Percentiles rank a stretch among this genome's conserved stretches.
Evolutionary conservation across 2,797 vertebrate species (phyloP).

Genomic region (Galagoides demidoff): DNA sequence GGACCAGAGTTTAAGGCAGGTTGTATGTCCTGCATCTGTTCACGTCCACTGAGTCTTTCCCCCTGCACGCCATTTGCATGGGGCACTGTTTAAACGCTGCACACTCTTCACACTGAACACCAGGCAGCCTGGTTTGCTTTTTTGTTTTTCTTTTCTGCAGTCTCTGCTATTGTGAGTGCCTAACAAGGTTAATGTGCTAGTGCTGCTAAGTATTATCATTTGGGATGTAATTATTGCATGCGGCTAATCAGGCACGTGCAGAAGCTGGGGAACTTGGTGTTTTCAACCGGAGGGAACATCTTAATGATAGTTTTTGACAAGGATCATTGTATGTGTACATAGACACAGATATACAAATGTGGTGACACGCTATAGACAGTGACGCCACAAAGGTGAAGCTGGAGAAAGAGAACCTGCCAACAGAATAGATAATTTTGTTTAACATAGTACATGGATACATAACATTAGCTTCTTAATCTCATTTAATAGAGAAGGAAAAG

Average conservation of each 20-base stretch:
- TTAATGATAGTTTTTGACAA: slow-evolving; percentile 80
- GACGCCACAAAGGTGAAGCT: neutral
- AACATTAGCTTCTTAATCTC: slow-evolving; percentile 31
- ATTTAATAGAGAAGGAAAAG: slow-evolving; percentile 60
- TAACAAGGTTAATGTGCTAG: slow-evolving; percentile 86
- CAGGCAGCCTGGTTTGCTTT: slow-evolving; percentile 37
- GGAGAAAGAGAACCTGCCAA: slow-evolving; percentile 1
- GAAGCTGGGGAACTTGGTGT: slow-evolving; percentile 77
- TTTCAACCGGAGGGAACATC: slow-evolving; percentile 72
- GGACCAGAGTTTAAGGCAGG: neutral
- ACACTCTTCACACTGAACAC: neutral
- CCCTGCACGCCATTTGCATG: neutral
- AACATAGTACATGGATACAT: neutral
- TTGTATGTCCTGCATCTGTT: neutral
- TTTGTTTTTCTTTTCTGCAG: slow-evolving; percentile 63
- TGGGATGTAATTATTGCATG: slow-evolving; percentile 82
- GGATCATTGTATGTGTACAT: slow-evolving; percentile 18
- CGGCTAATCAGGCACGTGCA: slow-evolving; percentile 82
- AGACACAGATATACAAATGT: slow-evolving; percentile 27
- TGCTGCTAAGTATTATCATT: slow-evolving; percentile 80
- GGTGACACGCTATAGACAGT: neutral
- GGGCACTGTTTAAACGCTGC: neutral
- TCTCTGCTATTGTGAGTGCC: slow-evolving; percentile 79
- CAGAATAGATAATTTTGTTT: neutral
- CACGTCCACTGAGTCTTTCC: neutral